A percentile compares a stretch with the other conserved stretches of the same genome.
Evolutionary conservation across 2,797 vertebrate species (phyloP).

Genomic region (Hybognathus amarus): DNA sequence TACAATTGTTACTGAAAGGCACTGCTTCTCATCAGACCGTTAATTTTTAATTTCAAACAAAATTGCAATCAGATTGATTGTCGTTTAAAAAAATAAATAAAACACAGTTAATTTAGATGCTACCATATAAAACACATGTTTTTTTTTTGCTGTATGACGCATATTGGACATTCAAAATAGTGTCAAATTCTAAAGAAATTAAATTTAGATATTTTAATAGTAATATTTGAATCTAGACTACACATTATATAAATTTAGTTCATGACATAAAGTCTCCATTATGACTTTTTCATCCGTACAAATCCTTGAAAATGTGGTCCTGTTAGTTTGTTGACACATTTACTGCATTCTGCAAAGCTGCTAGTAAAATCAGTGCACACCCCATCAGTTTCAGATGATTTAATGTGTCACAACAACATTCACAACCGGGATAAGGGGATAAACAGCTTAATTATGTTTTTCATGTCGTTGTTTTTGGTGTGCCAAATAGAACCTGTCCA

Average conservation of each 20-base stretch:
- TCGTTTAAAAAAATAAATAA: not conserved
- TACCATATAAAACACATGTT: not conserved
- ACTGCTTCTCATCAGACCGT: not conserved
- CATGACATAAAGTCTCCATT: not conserved
- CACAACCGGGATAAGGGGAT: conserved; percentile 41
- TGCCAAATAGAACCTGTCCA: conserved; percentile 73
- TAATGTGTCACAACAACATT: conserved; percentile 44
- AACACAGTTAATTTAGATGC: not conserved
- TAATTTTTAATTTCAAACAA: not conserved
- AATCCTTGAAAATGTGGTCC: conserved; percentile 10
- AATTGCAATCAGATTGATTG: not conserved
- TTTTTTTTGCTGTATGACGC: not conserved
- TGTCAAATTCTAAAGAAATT: too few relatives aligned
- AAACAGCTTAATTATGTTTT: conserved; percentile 42
- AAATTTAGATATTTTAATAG: not conserved
- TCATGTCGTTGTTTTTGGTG: conserved; percentile 21
- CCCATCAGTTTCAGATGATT: conserved; percentile 38
- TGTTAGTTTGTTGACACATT: not conserved
- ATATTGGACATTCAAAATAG: too few relatives aligned
- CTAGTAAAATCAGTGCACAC: conserved; percentile 10
- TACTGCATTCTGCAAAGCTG: not conserved
- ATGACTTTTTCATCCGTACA: not conserved
- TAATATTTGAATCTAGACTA: not conserved
- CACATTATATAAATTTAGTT: not conserved
- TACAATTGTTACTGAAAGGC: not conserved